Percentiles rank a stretch among this genome's conserved stretches.
These are phyloP conservation scores for Luehdorfia chinensis DNA, from an alignment of 1,140 invertebrate species.

Conservation along the genomic window DNA sequence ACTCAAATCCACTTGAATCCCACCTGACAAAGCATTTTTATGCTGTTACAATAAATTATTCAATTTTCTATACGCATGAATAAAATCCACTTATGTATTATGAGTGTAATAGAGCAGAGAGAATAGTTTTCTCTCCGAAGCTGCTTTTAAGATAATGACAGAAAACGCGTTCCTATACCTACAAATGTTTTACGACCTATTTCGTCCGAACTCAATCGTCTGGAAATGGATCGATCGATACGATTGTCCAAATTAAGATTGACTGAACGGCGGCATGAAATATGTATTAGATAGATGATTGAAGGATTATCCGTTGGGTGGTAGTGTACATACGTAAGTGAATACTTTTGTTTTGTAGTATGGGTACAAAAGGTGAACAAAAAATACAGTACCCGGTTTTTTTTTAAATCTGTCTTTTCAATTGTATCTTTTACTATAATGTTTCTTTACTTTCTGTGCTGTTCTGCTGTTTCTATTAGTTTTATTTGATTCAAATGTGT, in stretches of 20 bases:
- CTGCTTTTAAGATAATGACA: conserved; percentile 73
- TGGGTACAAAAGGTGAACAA: too few species aligned
- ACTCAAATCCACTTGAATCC: conserved; percentile 60
- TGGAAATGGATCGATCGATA: conserved; percentile 10
- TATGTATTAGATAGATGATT: conserved; percentile 15
- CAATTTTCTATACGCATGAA: conserved; percentile 72
- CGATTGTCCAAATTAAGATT: conserved; percentile 15
- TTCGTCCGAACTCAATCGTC: conserved; percentile 12
- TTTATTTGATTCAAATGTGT: too few species aligned
- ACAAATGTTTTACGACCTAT: conserved; percentile 16
- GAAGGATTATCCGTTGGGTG: conserved; percentile 7
- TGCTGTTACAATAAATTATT: conserved; percentile 72
- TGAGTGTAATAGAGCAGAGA: conserved; percentile 67
- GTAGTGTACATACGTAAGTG: too few species aligned
- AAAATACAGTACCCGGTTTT: too few species aligned
- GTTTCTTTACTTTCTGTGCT: too few species aligned
- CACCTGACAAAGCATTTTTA: conserved; percentile 68
- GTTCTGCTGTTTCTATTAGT: too few species aligned
- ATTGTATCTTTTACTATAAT: too few species aligned
- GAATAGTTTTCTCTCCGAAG: conserved; percentile 75
- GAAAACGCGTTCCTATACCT: conserved; percentile 50
- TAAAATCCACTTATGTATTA: conserved; percentile 74
- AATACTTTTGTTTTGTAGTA: too few species aligned
- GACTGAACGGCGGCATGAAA: conserved; percentile 10
- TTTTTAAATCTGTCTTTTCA: too few species aligned